These are phyloP conservation scores for Aplodontia rufa DNA, from an alignment of 2,113 vertebrate species.

Conservation along the genomic window DNA sequence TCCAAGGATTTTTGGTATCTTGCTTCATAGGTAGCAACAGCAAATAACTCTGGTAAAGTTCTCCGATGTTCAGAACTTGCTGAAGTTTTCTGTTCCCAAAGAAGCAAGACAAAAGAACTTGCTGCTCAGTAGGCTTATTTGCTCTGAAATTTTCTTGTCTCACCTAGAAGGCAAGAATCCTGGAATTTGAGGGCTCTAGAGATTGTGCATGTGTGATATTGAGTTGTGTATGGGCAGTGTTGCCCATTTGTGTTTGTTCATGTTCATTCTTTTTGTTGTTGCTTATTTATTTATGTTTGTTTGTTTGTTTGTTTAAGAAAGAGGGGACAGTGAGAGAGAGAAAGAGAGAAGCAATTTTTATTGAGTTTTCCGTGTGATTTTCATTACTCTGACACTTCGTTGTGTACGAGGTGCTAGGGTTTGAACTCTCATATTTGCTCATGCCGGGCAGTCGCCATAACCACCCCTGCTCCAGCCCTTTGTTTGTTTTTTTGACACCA, in stretches of 20 bases:
- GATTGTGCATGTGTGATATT: not conserved
- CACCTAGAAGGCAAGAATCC: not conserved
- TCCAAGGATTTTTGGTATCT: not conserved
- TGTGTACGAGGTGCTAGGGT: no score
- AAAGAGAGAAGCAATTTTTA: no score
- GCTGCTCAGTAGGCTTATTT: not conserved
- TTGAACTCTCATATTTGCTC: no score
- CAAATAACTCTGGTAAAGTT: slow-evolving; percentile 39
- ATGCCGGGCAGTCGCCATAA: no score
- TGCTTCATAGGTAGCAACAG: not conserved
- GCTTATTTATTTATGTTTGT: no score
- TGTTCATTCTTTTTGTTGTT: not conserved
- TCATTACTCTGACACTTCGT: no score
- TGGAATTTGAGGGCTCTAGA: not conserved
- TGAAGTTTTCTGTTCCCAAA: slow-evolving; percentile 30
- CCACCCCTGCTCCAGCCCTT: no score
- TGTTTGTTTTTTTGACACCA: slow-evolving; percentile 57
- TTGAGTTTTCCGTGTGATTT: no score
- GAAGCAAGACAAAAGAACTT: not conserved
- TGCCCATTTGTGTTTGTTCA: not conserved
- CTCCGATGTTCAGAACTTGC: not conserved
- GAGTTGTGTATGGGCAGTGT: not conserved
- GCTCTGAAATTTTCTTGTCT: not conserved
- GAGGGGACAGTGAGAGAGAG: no score
- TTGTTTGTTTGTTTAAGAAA: no score